These are phyloP conservation scores for Beroe forskalii DNA, from an alignment of 37 sponge, comb jelly and placozoan species.

Conservation along the genomic window DNA sequence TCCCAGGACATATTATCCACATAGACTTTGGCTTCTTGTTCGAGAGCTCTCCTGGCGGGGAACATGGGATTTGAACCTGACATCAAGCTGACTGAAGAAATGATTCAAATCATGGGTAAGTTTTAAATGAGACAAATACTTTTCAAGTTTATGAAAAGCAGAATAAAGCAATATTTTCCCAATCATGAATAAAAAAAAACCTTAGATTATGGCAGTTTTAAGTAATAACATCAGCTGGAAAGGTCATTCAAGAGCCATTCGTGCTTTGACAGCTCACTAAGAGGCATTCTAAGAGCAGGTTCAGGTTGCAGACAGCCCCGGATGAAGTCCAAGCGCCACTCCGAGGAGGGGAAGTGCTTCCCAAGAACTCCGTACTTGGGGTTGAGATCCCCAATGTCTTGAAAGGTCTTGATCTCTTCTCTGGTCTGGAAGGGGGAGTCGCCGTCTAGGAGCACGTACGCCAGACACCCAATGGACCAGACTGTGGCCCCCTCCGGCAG, in stretches of 20 bases:
- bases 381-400: neutral
- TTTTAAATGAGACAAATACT: constrained; percentile 73
- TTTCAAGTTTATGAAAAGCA: neutral
- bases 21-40: constrained; percentile 99
- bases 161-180: neutral
- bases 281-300: neutral
- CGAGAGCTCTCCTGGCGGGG: constrained; percentile 97
- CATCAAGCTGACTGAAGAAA: constrained; percentile 93
- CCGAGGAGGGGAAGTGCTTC: neutral
- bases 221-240: neutral
- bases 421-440: constrained; percentile 54
- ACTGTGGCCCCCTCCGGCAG: neutral
- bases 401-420: neutral
- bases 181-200: too few species aligned
- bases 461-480: constrained; percentile 50
- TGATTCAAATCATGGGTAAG: constrained; percentile 95
- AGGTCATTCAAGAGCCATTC: neutral
- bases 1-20: constrained; percentile 90
- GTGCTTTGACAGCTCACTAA: neutral
- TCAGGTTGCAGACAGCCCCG: neutral
- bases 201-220: too few species aligned
- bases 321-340: neutral
- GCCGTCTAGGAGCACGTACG: constrained; percentile 28
- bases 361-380: neutral
- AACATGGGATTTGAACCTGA: constrained; percentile 98